These are phyloP conservation scores for Scytalopus superciliaris DNA, from an alignment of 2,113 vertebrate genomes.

Conservation along the genomic window DNA sequence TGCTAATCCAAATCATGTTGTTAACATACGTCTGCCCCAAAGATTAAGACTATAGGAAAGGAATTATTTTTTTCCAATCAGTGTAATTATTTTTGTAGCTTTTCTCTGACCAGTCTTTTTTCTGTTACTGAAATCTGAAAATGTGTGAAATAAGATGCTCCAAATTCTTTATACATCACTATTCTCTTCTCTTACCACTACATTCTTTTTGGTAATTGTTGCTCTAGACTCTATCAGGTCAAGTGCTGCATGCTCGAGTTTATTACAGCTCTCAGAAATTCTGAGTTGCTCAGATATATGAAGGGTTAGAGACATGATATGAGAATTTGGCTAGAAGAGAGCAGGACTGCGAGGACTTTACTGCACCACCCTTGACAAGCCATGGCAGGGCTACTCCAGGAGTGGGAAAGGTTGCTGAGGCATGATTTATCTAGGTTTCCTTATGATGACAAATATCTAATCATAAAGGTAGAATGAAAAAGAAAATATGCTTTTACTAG, in stretches of 20 bases:
- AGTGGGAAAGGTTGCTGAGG: background rate
- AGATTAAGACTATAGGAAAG: constrained; percentile 1
- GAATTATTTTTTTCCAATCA: background rate
- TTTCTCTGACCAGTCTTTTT: background rate
- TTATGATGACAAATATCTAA: background rate
- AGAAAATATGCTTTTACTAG: background rate
- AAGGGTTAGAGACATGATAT: background rate
- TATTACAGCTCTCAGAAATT: background rate
- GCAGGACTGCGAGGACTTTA: background rate
- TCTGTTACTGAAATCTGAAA: background rate
- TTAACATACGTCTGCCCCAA: background rate
- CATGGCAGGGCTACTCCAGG: background rate
- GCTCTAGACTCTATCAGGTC: background rate
- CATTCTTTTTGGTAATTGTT: background rate
- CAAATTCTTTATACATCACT: background rate
- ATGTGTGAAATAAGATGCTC: background rate
- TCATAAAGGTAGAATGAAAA: background rate
- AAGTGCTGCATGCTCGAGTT: background rate
- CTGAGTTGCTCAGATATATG: background rate
- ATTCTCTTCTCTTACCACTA: background rate
- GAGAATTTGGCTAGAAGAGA: background rate
- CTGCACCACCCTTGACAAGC: background rate
- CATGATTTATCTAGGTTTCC: background rate
- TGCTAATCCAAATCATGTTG: constrained; percentile 36
- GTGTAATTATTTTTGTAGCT: background rate